Conservation (phyloP, 2,113 vertebrate genomes). For the Dasyprocta punctata region DNA sequence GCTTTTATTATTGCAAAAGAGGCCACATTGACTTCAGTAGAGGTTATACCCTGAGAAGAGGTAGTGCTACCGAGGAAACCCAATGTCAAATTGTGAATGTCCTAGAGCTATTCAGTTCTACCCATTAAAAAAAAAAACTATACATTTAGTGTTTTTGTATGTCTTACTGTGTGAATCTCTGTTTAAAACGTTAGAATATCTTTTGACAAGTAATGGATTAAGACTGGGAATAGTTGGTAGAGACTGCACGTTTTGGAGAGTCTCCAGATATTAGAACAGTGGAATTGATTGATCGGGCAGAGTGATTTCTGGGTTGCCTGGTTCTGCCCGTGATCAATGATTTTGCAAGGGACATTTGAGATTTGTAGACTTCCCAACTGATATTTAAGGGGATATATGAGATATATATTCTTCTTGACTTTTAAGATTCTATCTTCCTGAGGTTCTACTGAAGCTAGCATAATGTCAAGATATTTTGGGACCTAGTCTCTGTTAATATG, state of each 20-base stretch:
- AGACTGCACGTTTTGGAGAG: not conserved
- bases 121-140: not conserved
- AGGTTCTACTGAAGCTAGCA: not conserved
- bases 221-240: not conserved
- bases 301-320: not conserved
- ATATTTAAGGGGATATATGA: not conserved
- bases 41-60: not conserved
- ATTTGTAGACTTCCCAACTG: not conserved
- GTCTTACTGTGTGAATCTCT: not conserved
- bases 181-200: not conserved
- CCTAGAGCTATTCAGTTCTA: not conserved
- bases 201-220: not conserved
- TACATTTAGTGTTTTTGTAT: not conserved
- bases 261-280: not conserved
- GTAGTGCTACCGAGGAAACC: not conserved
- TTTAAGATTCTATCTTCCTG: not conserved
- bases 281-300: not conserved
- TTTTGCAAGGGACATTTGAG: not conserved
- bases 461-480: not conserved
- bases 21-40: not conserved
- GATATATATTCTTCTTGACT: not conserved
- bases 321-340: not conserved
- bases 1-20: not conserved
- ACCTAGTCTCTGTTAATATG: not conserved
- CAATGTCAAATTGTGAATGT: not conserved